Evolutionary conservation across 1,140 invertebrate genomes (phyloP), one percentile per base, ranked within the genome.

Genomic region (Eubasilissa regina): DNA sequence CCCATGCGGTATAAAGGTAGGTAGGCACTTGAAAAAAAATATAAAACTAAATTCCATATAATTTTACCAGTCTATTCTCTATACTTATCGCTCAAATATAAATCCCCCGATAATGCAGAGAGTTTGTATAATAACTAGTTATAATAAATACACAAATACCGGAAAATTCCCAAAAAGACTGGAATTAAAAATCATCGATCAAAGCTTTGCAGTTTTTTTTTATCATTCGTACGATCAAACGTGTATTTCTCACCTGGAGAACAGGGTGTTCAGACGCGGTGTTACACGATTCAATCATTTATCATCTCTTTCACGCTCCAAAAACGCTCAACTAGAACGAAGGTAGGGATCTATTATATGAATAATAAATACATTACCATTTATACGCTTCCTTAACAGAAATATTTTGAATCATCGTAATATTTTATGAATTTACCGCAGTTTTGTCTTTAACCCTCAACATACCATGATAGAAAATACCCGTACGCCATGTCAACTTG

Each of bases 291-390:
- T 47, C 48, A 70, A 76, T 76, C 44, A 56, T 55, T 73, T 55
- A 73, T 77, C 55, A 77, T 81, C 76, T 75, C 76, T 75, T 75
- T 80, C 72, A 68, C 64, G 55, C 64, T 58, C 45, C 6, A 45
- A 17, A 35, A 25, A 55, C 47, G 48, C 51, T 43, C 76, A 12
- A 15, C 19, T 17, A 64, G 56, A 19, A 48, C 58, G 11, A 17
- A 15, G 53, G 62, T 6, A 68, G 17, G 55, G 21, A 58, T 8
- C 55, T 21, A n/a, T n/a, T n/a, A n/a, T n/a, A 77, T 51, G 35
- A 77, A 62, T 25, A 66, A 66, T 66, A 25, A 62, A 35, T 60
- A 60, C 73, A 75, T 75, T 75, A 75, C 35, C 73, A 60, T 75
- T 75, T 75, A 75, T 35, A 64, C 66, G 35, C 75, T 19, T 64